A percentile compares a stretch with the other conserved stretches of the same genome.
Conservation (phyloP, 92 coral and sea anemone genomes). For the Metridium senile region DNA sequence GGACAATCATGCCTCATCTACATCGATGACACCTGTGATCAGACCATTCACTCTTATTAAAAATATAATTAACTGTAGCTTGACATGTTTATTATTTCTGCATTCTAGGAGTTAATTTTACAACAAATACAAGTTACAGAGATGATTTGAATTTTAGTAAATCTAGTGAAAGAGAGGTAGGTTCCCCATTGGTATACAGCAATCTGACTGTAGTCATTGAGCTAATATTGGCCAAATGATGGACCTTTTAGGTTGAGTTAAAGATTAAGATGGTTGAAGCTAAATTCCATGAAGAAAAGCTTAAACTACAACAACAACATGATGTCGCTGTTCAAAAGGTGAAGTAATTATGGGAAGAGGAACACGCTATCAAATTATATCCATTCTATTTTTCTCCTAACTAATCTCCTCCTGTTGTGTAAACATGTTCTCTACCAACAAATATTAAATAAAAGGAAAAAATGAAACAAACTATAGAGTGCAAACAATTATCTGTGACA, state of each 20-base stretch:
- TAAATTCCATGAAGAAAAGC: constrained; percentile 93
- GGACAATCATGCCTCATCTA: no score
- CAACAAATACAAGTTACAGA: constrained; percentile 39
- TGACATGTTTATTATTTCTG: neutral
- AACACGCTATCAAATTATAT: neutral
- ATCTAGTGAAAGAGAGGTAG: constrained; percentile 83
- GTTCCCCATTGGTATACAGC: neutral
- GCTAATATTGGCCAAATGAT: neutral
- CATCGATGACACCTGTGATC: no score
- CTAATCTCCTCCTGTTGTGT: no score
- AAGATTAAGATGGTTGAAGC: constrained; percentile 95
- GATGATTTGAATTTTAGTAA: constrained; percentile 76
- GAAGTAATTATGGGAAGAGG: neutral
- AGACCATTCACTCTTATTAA: no score
- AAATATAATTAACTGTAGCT: no score
- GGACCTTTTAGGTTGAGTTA: constrained; percentile 82
- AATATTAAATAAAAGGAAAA: no score
- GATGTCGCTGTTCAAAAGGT: constrained; percentile 98
- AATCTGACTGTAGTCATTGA: neutral
- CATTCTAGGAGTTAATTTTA: constrained; percentile 10
- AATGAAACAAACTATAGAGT: no score
- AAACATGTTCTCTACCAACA: no score
- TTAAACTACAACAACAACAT: constrained; percentile 96
- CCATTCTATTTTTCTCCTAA: neutral
- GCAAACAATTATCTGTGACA: no score